Base-by-base conservation (phyloP, 92 coral and sea anemone genomes). In the Zoanthus sociatus region DNA sequence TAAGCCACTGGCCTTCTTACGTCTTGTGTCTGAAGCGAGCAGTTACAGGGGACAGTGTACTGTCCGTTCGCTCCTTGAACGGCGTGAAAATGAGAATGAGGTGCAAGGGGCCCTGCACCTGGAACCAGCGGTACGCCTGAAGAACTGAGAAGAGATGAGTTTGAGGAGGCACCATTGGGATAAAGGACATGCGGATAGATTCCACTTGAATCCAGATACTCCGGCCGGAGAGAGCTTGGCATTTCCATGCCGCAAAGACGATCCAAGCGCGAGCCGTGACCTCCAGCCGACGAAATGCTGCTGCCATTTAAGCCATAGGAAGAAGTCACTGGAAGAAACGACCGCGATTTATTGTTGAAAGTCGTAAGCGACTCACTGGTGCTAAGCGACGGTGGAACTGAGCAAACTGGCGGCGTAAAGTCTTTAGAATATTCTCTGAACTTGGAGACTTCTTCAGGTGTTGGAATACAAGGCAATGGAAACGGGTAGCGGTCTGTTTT, bases 1-100 rank as follows among this genome's bases (percentile, higher is more conserved):
- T 97, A 97, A 20, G 99, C 99, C 13, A 97, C 99, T 2, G 99
- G 99, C 60, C 99, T 84, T 42, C 98, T 94, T 1, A 95, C 94
- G 63, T 95, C 99, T 83, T 94, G 94, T 16, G 96, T 95, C 98
- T 98, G 96, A 46, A 95, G 88, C 16, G 94, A 55, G 81, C 99
- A 97, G 95, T 97, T 97, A 71, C 99, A 97, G 17, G 99, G 99
- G 5, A 97, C 94, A 0, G 98, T 89, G 78, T 95, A 97, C 86
- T 97, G 99, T 90, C 98, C 99, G 69, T 90, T 90, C 69, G 97
- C 93, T 73, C 94, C 99, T 71, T 93, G 97, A 76, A 94, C 95
- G 21, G 97, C 95, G 91, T 91, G 97, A 37, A 92, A 92, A 89
- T 91, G 98, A 13, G 99, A 90, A 67, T 97, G 98, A 1, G 97